These are phyloP conservation scores for Calliopum simillimum DNA, from an alignment of 2,888 invertebrate species.

Conservation along the genomic window DNA sequence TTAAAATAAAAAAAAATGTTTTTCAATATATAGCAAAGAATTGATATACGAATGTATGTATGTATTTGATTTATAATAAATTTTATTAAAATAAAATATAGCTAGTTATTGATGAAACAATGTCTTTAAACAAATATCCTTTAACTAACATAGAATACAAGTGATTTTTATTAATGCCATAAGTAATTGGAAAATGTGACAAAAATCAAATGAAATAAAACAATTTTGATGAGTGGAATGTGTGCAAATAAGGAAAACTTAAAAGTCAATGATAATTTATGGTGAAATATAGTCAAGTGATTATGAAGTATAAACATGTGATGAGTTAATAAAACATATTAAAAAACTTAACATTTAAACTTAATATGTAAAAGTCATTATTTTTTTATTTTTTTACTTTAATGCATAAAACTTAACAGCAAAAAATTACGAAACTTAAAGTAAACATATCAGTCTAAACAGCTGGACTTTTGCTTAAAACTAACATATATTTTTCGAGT, in stretches of 20 bases:
- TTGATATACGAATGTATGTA: too few species aligned
- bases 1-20: too few species aligned
- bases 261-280: too few species aligned
- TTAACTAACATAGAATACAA: conserved; percentile 1
- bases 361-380: conserved; percentile 10
- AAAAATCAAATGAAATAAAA: conserved; percentile 2
- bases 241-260: too few species aligned
- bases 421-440: conserved; percentile 5
- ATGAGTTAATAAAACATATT: not conserved
- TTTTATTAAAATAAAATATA: too few species aligned
- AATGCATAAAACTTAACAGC: conserved; percentile 22
- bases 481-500: not conserved
- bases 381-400: conserved; percentile 11
- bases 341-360: conserved; percentile 1
- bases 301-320: too few species aligned
- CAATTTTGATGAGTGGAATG: too few species aligned
- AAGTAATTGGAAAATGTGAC: not conserved
- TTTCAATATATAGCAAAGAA: too few species aligned
- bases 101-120: too few species aligned
- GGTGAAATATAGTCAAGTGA: too few species aligned
- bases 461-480: conserved; percentile 30
- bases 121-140: not conserved
- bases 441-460: conserved; percentile 30
- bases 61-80: too few species aligned
- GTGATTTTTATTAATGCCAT: not conserved